Evolutionary conservation across 1,140 invertebrate species (phyloP).

Genomic region (Drosophila bipectinata): DNA sequence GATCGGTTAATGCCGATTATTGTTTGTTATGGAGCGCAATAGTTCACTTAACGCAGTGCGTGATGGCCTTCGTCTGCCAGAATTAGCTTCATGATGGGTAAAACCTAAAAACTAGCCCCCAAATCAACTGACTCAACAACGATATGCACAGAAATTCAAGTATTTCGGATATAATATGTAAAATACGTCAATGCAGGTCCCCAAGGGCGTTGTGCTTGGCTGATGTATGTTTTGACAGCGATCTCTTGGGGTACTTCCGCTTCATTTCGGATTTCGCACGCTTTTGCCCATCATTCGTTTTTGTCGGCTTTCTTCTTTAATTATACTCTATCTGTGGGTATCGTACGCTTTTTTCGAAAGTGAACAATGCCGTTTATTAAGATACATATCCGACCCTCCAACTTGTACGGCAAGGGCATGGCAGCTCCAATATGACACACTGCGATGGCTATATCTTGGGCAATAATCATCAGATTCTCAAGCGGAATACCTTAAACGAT

Average conservation of each 20-base stretch:
- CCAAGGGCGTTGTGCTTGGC: conserved; percentile 60
- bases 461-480: too few relatives aligned
- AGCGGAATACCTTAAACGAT: too few relatives aligned
- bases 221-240: conserved; percentile 35
- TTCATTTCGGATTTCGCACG: conserved; percentile 67
- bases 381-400: too few relatives aligned
- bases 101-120: conserved; percentile 42
- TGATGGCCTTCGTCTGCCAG: conserved; percentile 58
- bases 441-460: too few relatives aligned
- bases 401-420: too few relatives aligned
- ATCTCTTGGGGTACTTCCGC: conserved; percentile 52
- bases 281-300: conserved; percentile 46
- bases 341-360: neutral
- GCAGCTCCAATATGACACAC: too few relatives aligned
- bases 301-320: conserved; percentile 73
- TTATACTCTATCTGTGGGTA: neutral
- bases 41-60: conserved; percentile 57
- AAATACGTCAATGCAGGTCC: conserved; percentile 35
- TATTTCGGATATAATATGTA: neutral
- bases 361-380: too few relatives aligned
- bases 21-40: conserved; percentile 41
- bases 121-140: conserved; percentile 40
- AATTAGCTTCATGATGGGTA: conserved; percentile 59
- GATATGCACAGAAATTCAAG: conserved; percentile 8
- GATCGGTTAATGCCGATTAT: conserved; percentile 30